Evolutionary conservation across 2,888 invertebrate genomes (phyloP), one percentile per base, ranked within the genome.

Genomic region (Beris chalybata): DNA sequence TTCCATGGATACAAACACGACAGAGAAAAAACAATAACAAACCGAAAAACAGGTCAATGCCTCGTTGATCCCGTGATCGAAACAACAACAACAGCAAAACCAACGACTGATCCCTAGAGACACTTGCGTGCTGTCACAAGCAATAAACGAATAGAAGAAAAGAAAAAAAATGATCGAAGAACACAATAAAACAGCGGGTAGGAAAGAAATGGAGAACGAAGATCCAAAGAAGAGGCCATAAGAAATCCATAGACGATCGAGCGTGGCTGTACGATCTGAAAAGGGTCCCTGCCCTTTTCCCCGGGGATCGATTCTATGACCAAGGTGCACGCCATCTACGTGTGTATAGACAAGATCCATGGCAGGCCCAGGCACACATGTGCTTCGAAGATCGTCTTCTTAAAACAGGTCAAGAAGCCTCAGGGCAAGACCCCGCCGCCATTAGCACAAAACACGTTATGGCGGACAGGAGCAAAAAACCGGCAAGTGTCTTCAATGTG

Each of bases 71-170:
- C 67, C 70, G 22, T 52, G 68, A 69, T 67, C 69, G 71, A 70
- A 75, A 73, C 74, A 76, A 75, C 74, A 76, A 75, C 22, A 76
- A 76, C 76, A 75, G 75, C 74, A 74, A 76, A 75, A 74, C 76
- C 74, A 76, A 76, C 67, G 69, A 55, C 29, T 56, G 22, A 61
- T 52, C 61, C 61, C 52, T 61, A 61, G 61, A 61, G 52, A 61
- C 61, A 61, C 61, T 61, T 61, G 61, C 61, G 61, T 50, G 61
- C 61, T 61, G 61, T 61, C 61, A 52, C 61, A 61, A 61, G 15
- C 61, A 9, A 50, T 52, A 52, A 56, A 22, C 55, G 43, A 50
- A 12, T 32, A 50, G 61, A 22, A 61, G 38, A 38, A 38, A 38
- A 56, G n/a, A n/a, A 15, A 30, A 32, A 31, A 56, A 12, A 31